Evolutionary conservation across 2,797 vertebrate genomes (phyloP), one percentile per base, ranked within the genome.

Genomic region (Urosaurus nigricauda): DNA sequence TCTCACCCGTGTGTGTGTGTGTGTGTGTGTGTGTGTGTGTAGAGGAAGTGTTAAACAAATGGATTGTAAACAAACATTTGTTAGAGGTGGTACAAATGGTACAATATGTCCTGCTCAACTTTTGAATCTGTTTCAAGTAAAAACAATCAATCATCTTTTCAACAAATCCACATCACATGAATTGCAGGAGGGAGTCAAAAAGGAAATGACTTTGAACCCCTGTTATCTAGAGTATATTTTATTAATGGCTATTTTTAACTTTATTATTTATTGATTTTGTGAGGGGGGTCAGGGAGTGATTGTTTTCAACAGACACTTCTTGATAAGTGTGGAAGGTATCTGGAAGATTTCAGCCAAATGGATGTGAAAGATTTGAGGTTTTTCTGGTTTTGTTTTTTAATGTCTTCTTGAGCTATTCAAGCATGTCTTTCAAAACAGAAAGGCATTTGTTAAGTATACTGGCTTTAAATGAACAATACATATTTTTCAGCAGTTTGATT

Each of bases 391-490:
- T 47, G 86, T 89, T 78, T 43, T 90, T 84, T 81, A 87, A 90
- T 40, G 71, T 32, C 11, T 92, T 26, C 8, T 92, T 56, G 56
- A 92, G 93, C 83, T 75, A 65, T 90, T 87, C 87, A 90, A 82
- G n/a, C 6, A 37, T 94, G 93, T 93, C 95, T 94, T 92, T 90
- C 92, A 93, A 91, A 89, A 94, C 92, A 88, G 87, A 82, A 87
- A 92, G 91, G 86, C 93, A 89, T 93, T 93, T 96, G 89, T 95
- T 95, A 94, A 32, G 77, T 56, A 90, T 84, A 90, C 63, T 87
- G 58, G 85, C 71, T 96, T 95, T 94, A 95, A 94, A 95, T 95
- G 89, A 94, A 92, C 89, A 94, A 80, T 32, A 51, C 47, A 51
- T 51, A 82, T 70, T 95, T 88, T 92, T 93, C 90, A 73, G 90